Percentiles rank a stretch among this genome's conserved stretches.
These are phyloP conservation scores for Macrostomum lignano DNA, from an alignment of 1,140 invertebrate species.

Conservation along the genomic window DNA sequence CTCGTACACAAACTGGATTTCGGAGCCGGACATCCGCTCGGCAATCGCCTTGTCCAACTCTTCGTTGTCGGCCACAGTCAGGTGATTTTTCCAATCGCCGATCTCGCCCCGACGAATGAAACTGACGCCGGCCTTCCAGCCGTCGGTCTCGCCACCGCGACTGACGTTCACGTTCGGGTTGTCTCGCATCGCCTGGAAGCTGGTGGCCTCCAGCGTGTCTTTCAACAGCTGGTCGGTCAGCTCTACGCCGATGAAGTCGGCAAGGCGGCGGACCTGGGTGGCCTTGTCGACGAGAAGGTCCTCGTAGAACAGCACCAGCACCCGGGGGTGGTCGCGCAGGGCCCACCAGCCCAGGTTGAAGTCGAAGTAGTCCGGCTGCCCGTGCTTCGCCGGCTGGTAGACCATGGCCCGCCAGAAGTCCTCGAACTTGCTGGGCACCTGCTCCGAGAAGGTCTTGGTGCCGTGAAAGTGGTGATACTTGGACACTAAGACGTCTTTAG, in stretches of 20 bases:
- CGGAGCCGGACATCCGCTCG: slow-evolving; percentile 10
- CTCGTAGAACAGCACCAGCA: slow-evolving; percentile 53
- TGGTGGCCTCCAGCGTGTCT: too few relatives aligned
- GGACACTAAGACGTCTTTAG: slow-evolving; percentile 53
- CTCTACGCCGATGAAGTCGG: too few relatives aligned
- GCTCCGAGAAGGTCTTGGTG: slow-evolving; percentile 34
- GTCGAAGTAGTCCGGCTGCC: too few relatives aligned
- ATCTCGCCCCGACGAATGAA: too few relatives aligned
- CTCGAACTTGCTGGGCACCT: slow-evolving; percentile 14
- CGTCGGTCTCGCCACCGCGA: too few relatives aligned
- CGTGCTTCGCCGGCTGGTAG: too few relatives aligned
- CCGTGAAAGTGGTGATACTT: slow-evolving; percentile 50
- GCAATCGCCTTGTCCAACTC: slow-evolving; percentile 18
- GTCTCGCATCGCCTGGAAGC: too few relatives aligned
- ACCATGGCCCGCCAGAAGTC: slow-evolving; percentile 19
- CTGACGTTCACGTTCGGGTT: too few relatives aligned
- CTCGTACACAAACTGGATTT: slow-evolving; percentile 12
- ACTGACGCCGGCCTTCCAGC: too few relatives aligned
- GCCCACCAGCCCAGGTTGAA: slow-evolving; percentile 34
- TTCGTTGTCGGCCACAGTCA: slow-evolving; percentile 21
- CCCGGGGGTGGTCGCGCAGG: slow-evolving; percentile 39
- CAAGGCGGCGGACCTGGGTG: too few relatives aligned
- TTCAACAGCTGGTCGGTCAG: too few relatives aligned
- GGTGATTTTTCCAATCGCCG: slow-evolving; percentile 30
- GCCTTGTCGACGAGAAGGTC: too few relatives aligned